Conservation (phyloP, 2,888 invertebrate species). For the Callimorpha dominula region DNA sequence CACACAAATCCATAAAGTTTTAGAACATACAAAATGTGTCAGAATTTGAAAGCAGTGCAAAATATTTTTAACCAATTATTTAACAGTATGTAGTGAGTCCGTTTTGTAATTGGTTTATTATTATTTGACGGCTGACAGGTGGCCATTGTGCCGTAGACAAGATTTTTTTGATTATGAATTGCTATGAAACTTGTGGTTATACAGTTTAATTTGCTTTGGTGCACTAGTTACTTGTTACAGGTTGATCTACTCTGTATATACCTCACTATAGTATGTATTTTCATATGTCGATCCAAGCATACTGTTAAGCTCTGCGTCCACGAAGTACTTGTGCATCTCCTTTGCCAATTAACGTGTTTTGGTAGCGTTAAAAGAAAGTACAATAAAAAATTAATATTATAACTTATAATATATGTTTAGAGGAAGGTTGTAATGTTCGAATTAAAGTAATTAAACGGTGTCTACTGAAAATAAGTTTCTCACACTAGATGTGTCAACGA, state of each 20-base stretch:
- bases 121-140: constrained; percentile 10
- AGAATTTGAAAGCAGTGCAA: constrained; percentile 32
- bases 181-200: constrained; percentile 45
- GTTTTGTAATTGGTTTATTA: constrained; percentile 26
- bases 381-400: constrained; percentile 73
- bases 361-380: constrained; percentile 84
- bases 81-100: constrained; percentile 30
- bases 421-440: constrained; percentile 18
- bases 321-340: constrained; percentile 93
- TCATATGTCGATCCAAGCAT: constrained; percentile 89
- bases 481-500: not conserved
- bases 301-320: constrained; percentile 93
- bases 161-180: constrained; percentile 34
- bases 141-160: constrained; percentile 30
- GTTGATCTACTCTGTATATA: constrained; percentile 69
- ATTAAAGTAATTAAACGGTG: not conserved
- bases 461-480: not conserved
- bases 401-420: constrained; percentile 48
- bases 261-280: constrained; percentile 83
- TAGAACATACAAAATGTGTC: constrained; percentile 26
- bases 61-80: constrained; percentile 32
- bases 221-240: constrained; percentile 38
- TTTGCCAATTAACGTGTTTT: constrained; percentile 86
- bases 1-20: constrained; percentile 34
- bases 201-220: constrained; percentile 35